Base-by-base conservation (phyloP, 2,888 invertebrate species). In the Ochropacha duplaris region DNA sequence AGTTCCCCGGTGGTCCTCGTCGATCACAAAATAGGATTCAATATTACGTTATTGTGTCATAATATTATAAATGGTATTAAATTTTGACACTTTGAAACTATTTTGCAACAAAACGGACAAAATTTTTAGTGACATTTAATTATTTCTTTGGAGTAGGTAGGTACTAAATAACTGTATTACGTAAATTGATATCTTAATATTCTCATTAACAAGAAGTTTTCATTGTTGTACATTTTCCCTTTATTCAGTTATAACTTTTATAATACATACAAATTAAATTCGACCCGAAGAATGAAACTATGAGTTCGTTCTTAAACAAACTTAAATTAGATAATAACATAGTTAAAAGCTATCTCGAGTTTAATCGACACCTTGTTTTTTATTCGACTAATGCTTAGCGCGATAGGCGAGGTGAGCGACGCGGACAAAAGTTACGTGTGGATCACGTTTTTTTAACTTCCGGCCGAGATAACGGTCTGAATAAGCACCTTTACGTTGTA, bases 281-380 rank as follows among this genome's bases (percentile, higher is more conserved):
- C 60, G 55, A 64, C 64, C 65, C 64, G 64, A 66, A 74, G 75
- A 69, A 74, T 71, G 65, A 71, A 74, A 60, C 67, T 64, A 76
- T 69, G n/a, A 36, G 19, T 73, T 72, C 72, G 71, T 76, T 74
- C 76, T 78, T 79, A 84, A 85, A 83, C 84, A 84, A 86, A 86
- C 82, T 81, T 69, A 75, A 83, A 84, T 83, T 73, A 82, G 81
- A 87, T 87, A 86, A 87, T 81, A 85, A 81, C 78, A 78, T 76
- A 78, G 82, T 83, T 77, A 81, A 83, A 82, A 83, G 78, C 79
- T 88, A 90, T 90, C 89, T 89, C 62, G 67, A 77, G 80, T 84
- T 85, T 76, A 82, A 90, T 90, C 90, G 88, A 85, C 84, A 86
- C 84, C 81, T 84, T 84, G 74, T 87, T 88, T 88, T 87, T 88